Evolutionary conservation across 2,888 invertebrate genomes (phyloP), one percentile per base, ranked within the genome.

Genomic region (Torymus auratus): DNA sequence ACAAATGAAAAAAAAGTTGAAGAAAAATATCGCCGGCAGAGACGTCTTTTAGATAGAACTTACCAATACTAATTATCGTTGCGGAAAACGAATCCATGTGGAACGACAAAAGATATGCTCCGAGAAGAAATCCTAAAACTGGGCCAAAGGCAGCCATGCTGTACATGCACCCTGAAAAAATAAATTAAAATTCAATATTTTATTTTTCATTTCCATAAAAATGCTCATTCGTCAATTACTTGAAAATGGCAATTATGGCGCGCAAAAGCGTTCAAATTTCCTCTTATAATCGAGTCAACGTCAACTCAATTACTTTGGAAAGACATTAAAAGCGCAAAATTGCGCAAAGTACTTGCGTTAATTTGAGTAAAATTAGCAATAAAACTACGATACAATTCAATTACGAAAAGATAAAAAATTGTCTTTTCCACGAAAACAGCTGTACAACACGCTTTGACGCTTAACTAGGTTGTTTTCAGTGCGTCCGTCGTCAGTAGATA

Each of bases 111-210:
- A 98, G 92, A 91, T 97, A 97, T 41, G 98, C 98, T 83, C 98
- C 98, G 52, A 98, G 94, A 65, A 98, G 93, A 90, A 98, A 98
- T 69, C 98, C 98, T 70, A 97, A 93, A 5, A 98, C 97, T n/a
- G 98, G 98, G 52, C 98, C 98, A 90, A 98, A 96, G 0, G 98
- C 98, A 67, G 97, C 97, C 96, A 97, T 97, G 89, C 97, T 97
- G 92, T 98, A 98, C 95, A 98, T 97, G 91, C 96, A 97, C 73
- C 97, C 97, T 96, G 91, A 68, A 70, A 73, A 12, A 60, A 53
- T 5, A 41, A 5, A 41, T 41, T 15, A 4, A 15, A 17, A 60
- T 52, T 20, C 13, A 67, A 60, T n/a, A 58, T 56, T 12, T 14
- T 7, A 72, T 14, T 70, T 58, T 0, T 15, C 0, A 52, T 65